These are phyloP conservation scores for Tenualosa thibaudeaui DNA, from an alignment of 2,797 vertebrate genomes.

Conservation along the genomic window DNA sequence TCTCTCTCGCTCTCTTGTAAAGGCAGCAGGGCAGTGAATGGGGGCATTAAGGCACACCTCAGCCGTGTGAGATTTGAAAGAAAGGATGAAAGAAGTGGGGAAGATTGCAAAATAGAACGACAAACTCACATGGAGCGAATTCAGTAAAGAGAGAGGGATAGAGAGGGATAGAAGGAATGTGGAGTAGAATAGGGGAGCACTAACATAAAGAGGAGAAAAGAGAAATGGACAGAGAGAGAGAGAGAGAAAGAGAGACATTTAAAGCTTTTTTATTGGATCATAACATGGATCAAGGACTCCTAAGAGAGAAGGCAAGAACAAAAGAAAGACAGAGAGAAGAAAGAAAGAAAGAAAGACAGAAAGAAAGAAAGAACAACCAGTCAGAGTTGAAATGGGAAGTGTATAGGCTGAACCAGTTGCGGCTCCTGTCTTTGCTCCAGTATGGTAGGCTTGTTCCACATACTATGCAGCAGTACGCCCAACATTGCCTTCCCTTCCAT, in stretches of 20 bases:
- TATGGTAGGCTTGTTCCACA: conserved; percentile 66
- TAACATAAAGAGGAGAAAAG: too few relatives aligned
- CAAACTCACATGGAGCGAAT: too few relatives aligned
- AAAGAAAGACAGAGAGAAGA: not conserved
- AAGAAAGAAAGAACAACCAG: not conserved
- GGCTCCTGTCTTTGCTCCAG: conserved; percentile 25
- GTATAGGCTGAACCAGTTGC: not conserved
- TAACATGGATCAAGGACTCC: too few relatives aligned
- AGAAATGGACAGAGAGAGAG: too few relatives aligned
- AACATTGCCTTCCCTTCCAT: conserved; percentile 55
- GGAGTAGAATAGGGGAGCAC: too few relatives aligned
- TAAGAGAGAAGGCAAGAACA: too few relatives aligned
- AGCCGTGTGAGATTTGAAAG: not conserved
- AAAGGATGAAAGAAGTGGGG: not conserved
- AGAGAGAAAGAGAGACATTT: too few relatives aligned
- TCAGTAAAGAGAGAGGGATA: too few relatives aligned
- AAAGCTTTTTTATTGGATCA: too few relatives aligned
- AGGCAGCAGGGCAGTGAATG: not conserved
- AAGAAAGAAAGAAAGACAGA: not conserved
- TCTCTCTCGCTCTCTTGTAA: not conserved
- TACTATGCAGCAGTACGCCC: conserved; percentile 55
- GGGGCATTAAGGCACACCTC: not conserved
- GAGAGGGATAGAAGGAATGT: too few relatives aligned
- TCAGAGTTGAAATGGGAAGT: too few relatives aligned
- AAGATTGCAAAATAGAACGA: too few relatives aligned